These are phyloP conservation scores for Polyommatus iphigenia DNA, from an alignment of 2,888 invertebrate genomes.

Conservation along the genomic window DNA sequence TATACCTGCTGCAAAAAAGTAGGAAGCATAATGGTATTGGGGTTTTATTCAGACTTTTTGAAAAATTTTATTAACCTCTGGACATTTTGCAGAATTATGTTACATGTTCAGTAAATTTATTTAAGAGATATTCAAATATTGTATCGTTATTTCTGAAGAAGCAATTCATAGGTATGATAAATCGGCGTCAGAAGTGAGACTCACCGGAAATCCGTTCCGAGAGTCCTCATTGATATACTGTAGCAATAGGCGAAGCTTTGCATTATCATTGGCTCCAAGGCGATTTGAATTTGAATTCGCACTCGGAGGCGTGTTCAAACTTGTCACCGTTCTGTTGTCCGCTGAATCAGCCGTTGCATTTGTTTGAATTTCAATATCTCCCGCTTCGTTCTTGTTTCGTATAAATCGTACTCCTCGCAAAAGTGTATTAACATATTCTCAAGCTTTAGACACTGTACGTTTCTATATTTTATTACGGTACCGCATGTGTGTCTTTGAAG, in stretches of 20 bases:
- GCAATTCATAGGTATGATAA: not conserved
- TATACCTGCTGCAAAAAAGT: not conserved
- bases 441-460: not conserved
- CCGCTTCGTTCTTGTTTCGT: not conserved
- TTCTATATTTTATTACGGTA: not conserved
- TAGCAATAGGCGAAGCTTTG: conserved; percentile 50
- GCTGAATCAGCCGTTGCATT: conserved; percentile 26
- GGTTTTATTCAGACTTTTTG: not conserved
- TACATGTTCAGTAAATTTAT: not conserved
- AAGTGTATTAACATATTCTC: conserved; percentile 23
- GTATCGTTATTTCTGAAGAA: not conserved
- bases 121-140: not conserved
- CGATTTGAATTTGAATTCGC: conserved; percentile 57
- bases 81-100: not conserved
- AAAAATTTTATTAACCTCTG: not conserved
- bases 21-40: not conserved
- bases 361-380: conserved; percentile 21
- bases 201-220: conserved; percentile 44
- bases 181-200: conserved; percentile 24
- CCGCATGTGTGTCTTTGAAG: too few relatives aligned
- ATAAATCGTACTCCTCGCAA: not conserved
- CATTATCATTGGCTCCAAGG: conserved; percentile 51
- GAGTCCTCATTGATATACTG: conserved; percentile 55
- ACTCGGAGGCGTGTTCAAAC: conserved; percentile 28
- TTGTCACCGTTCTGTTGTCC: conserved; percentile 23